Conservation (phyloP, 2,797 vertebrate species). For the Pangasius larnaudii region DNA sequence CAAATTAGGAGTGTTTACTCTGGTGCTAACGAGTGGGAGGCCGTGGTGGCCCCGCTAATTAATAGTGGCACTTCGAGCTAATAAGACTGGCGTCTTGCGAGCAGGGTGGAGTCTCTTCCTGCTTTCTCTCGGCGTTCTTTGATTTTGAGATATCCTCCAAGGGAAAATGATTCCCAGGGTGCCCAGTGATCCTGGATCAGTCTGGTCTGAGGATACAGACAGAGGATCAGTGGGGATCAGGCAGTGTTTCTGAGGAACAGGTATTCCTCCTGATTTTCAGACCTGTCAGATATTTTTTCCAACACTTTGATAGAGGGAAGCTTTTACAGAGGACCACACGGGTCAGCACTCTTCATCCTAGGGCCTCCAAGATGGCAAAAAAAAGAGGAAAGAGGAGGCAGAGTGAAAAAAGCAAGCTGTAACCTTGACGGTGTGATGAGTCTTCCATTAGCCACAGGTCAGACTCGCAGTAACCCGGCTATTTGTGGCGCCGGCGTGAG, state of each 20-base stretch:
- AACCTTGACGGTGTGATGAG: slow-evolving; percentile 42
- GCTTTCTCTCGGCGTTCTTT: slow-evolving; percentile 1
- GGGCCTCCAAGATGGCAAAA: not conserved
- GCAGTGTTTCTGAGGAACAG: not conserved
- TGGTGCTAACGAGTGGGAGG: slow-evolving; percentile 85
- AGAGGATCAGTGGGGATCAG: slow-evolving; percentile 7
- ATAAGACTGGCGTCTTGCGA: slow-evolving; percentile 66
- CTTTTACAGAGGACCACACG: slow-evolving; percentile 7
- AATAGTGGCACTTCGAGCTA: slow-evolving; percentile 74
- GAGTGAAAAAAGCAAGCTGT: slow-evolving; percentile 21
- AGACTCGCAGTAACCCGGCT: slow-evolving; percentile 40
- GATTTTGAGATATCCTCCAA: slow-evolving; percentile 11
- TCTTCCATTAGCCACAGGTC: slow-evolving; percentile 57
- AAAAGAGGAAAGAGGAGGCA: not conserved
- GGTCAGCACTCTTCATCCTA: not conserved
- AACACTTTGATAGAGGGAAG: not conserved
- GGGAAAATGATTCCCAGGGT: not conserved
- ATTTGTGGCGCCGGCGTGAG: slow-evolving; percentile 30
- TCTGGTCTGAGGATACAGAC: slow-evolving; percentile 3
- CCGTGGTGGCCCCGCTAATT: slow-evolving; percentile 84
- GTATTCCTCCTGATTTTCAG: not conserved
- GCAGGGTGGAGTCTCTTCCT: slow-evolving; percentile 45
- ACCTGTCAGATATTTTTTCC: not conserved
- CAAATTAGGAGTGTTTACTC: slow-evolving; percentile 90
- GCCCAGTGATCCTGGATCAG: not conserved